Percentiles rank a stretch among this genome's conserved stretches.
phyloP scores from a whole-genome alignment of 2,113 vertebrate genomes.

The Sceloporus undulatus region DNA sequence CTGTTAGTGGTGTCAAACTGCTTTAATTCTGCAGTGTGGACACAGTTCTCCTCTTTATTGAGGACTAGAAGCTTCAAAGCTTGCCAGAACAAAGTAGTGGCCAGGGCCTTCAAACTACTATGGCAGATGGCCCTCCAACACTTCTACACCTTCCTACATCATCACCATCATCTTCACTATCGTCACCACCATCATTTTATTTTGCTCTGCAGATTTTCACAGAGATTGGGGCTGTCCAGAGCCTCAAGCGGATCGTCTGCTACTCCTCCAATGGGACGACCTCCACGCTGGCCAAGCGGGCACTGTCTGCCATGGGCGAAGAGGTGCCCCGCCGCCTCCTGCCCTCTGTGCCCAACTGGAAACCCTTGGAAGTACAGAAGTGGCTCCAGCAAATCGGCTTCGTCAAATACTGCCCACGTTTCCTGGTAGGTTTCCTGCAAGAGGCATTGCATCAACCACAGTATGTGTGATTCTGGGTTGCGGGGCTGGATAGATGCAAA shows the following conservation, averaged over 20 bases:
- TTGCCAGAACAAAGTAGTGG: too few species aligned
- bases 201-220: slow-evolving; percentile 86
- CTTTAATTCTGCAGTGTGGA: too few species aligned
- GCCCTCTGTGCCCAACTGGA: slow-evolving; percentile 94
- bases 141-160: too few species aligned
- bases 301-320: slow-evolving; percentile 88
- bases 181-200: too few species aligned
- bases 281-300: slow-evolving; percentile 88
- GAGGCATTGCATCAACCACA: neutral
- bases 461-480: too few species aligned
- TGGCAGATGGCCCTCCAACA: too few species aligned
- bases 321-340: slow-evolving; percentile 89
- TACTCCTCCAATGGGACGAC: slow-evolving; percentile 92
- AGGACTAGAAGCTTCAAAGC: too few species aligned
- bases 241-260: slow-evolving; percentile 93
- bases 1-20: too few species aligned
- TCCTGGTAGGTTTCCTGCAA: slow-evolving; percentile 81
- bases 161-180: too few species aligned
- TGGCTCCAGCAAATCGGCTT: slow-evolving; percentile 98
- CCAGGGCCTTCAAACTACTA: too few species aligned
- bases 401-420: slow-evolving; percentile 84
- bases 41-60: too few species aligned
- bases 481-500: too few species aligned
- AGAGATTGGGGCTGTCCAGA: slow-evolving; percentile 94
- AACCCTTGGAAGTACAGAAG: slow-evolving; percentile 89